phyloP scores from a whole-genome alignment of 2,113 vertebrate genomes.

The Ictalurus furcatus region DNA sequence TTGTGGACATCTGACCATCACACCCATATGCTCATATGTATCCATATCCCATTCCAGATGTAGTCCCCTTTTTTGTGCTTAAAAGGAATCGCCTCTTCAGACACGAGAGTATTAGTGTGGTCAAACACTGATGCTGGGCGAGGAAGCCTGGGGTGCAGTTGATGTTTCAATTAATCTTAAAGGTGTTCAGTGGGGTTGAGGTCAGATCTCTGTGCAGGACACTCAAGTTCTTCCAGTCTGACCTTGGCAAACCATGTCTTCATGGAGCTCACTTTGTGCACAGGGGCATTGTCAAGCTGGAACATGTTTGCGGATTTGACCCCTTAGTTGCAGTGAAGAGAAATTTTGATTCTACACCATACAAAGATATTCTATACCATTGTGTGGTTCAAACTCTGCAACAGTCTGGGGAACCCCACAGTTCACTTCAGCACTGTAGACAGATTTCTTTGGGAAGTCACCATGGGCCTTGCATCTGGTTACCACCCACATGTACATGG shows the following conservation, averaged over 20 bases:
- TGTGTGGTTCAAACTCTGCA: neutral
- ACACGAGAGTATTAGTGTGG: neutral
- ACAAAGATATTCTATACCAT: too few species aligned
- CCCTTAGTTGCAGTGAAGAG: neutral
- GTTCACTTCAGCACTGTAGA: neutral
- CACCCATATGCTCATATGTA: neutral
- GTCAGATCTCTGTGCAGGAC: neutral
- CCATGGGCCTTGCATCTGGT: neutral
- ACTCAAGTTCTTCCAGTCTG: neutral
- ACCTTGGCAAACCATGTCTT: neutral
- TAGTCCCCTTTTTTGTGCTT: neutral
- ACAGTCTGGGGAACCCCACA: neutral
- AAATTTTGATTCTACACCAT: neutral
- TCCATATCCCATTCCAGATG: neutral
- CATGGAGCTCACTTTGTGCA: neutral
- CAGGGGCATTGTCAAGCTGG: neutral
- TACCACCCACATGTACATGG: neutral
- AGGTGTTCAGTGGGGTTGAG: neutral
- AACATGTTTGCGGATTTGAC: neutral
- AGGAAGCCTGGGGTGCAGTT: neutral
- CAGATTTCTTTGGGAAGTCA: neutral
- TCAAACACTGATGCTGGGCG: neutral
- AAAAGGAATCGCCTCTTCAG: neutral
- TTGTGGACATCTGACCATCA: neutral
- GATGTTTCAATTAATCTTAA: neutral